Base-by-base conservation (phyloP, 2,888 invertebrate genomes). In the Scaptomyza polygonia region DNA sequence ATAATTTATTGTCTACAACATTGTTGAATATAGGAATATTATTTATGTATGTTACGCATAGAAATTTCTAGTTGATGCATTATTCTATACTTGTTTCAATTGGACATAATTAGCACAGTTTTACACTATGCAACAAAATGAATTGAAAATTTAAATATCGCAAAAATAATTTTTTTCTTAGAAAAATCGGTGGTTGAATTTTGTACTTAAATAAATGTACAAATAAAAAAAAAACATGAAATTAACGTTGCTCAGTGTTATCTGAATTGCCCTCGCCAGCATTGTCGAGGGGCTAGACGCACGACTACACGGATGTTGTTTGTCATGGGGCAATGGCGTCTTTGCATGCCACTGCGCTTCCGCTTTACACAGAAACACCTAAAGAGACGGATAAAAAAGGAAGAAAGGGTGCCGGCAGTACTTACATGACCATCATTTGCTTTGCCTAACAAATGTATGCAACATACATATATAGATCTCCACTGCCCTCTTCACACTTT, bases 341-440 rank as follows among this genome's bases (percentile, higher is more conserved):
- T 78, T 83, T 81, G 81, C 78, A 83, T 81, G 86, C 79, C 72
- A 74, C 65, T 72, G 68, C 61, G 71, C 67, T 85, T 86, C 79
- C 84, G 73, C 65, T 57, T 52, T 30, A 51, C 40, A 59, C 43
- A 49, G 16, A n/a, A n/a, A n/a, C n/a, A n/a, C n/a, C n/a, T n/a
- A n/a, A n/a, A n/a, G n/a, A n/a, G n/a, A n/a, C n/a, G n/a, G n/a
- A n/a, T n/a, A n/a, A n/a, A n/a, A n/a, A n/a, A n/a, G n/a, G n/a
- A n/a, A 39, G 39, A 16, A 16, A 8, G 8, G 4, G 11, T 32
- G 30, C 12, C 30, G 30, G 30, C 30, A 11, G 30, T n/a, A 65
- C 25, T 36, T 16, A 30, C 34, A 29, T 14, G 39, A 21, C 61
- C 57, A 69, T 59, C 72, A 69, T 36, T 72, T 57, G 59, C 25